phyloP scores from a whole-genome alignment of 2,888 invertebrate genomes.

The Chirona hameri region DNA sequence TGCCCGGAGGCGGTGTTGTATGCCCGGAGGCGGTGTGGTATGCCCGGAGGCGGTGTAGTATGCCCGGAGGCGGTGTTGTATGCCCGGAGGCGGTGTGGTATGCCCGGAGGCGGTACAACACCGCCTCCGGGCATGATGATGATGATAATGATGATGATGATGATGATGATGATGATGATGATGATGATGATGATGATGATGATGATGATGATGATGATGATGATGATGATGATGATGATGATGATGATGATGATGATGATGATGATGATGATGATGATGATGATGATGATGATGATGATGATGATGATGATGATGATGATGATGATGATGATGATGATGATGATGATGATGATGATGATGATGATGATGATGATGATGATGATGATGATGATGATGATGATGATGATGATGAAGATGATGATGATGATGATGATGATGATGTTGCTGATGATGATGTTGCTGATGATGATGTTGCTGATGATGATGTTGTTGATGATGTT shows the following conservation, averaged over 20 bases:
- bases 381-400: constrained; percentile 22
- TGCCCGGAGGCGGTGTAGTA: too few relatives aligned
- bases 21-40: too few relatives aligned
- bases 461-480: too few relatives aligned
- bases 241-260: constrained; percentile 22
- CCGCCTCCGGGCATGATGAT: background rate
- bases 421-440: too few relatives aligned
- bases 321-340: constrained; percentile 11
- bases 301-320: constrained; percentile 11
- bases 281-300: constrained; percentile 22
- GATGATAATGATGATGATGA: constrained; percentile 22
- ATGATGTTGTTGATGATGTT: too few relatives aligned
- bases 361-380: constrained; percentile 22
- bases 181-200: constrained; percentile 22
- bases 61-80: too few relatives aligned
- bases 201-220: constrained; percentile 22
- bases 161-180: constrained; percentile 22
- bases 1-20: too few relatives aligned
- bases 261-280: constrained; percentile 22
- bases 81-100: too few relatives aligned
- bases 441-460: too few relatives aligned
- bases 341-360: constrained; percentile 22
- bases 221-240: constrained; percentile 22
- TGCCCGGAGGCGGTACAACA: too few relatives aligned
- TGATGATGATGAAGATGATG: constrained; percentile 10